Conservation (phyloP, 2,113 vertebrate species). For the Istiophorus platypterus region DNA sequence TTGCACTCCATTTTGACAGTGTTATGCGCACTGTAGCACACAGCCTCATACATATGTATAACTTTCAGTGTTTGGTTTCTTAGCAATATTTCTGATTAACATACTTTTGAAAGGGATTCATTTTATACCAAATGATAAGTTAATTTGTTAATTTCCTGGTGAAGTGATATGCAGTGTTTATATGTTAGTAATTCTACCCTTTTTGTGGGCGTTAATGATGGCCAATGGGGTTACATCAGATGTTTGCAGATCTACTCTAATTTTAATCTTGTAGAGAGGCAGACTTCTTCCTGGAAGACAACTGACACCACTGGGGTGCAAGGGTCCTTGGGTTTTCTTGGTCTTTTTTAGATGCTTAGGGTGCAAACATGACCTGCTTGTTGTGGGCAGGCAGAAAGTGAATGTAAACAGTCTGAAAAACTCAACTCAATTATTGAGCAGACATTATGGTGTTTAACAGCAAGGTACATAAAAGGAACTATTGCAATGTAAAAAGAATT, state of each 20-base stretch:
- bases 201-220: slow-evolving; percentile 13
- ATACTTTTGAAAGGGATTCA: background rate
- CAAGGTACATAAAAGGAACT: background rate
- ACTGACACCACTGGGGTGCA: slow-evolving; percentile 67
- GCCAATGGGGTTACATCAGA: slow-evolving; percentile 30
- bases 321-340: slow-evolving; percentile 33
- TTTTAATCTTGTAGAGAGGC: slow-evolving; percentile 76
- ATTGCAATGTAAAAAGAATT: background rate
- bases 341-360: slow-evolving; percentile 55
- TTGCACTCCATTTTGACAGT: background rate
- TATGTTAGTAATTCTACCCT: background rate
- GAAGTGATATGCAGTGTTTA: background rate
- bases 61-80: background rate
- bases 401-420: background rate
- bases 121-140: background rate
- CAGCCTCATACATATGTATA: background rate
- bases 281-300: slow-evolving; percentile 64
- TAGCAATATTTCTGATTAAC: background rate
- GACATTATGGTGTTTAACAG: background rate
- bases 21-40: background rate
- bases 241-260: slow-evolving; percentile 68
- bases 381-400: background rate
- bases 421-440: background rate
- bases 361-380: slow-evolving; percentile 18
- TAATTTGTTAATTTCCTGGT: background rate